A percentile compares a stretch with the other conserved stretches of the same genome.
Conservation (phyloP, 2,888 invertebrate genomes). For the Conchocele bisecta region DNA sequence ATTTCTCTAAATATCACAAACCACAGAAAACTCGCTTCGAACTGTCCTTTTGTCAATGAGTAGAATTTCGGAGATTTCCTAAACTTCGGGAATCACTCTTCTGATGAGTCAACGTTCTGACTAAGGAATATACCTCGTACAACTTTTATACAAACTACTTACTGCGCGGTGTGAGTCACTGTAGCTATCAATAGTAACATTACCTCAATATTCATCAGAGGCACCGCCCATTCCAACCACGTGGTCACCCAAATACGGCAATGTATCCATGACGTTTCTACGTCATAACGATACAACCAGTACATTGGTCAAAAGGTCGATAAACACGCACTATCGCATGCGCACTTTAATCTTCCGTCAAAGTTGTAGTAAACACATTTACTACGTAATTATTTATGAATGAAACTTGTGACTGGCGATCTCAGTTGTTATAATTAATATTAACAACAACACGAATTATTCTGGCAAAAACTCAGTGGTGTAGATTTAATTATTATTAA, state of each 20-base stretch:
- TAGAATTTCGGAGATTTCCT: slow-evolving; percentile 7
- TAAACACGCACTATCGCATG: slow-evolving; percentile 45
- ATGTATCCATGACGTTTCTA: slow-evolving; percentile 50
- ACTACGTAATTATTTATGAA: too few relatives aligned
- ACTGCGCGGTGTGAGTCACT: slow-evolving; percentile 46
- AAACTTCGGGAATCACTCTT: slow-evolving; percentile 34
- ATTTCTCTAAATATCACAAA: not conserved
- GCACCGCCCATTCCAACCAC: slow-evolving; percentile 28
- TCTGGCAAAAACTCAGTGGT: too few relatives aligned
- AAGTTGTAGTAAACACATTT: slow-evolving; percentile 56
- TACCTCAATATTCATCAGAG: slow-evolving; percentile 26
- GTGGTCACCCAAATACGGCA: slow-evolving; percentile 58
- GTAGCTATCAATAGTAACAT: slow-evolving; percentile 51
- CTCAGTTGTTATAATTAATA: too few relatives aligned
- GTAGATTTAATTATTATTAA: too few relatives aligned
- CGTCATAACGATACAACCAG: slow-evolving; percentile 36
- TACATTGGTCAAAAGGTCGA: slow-evolving; percentile 39
- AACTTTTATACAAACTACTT: slow-evolving; percentile 55
- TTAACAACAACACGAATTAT: too few relatives aligned
- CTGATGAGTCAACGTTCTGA: slow-evolving; percentile 54
- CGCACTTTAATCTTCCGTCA: slow-evolving; percentile 33
- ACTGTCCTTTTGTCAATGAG: not conserved
- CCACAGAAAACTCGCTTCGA: too few relatives aligned
- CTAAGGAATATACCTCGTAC: slow-evolving; percentile 53
- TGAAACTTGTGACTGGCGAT: too few relatives aligned